Evolutionary conservation across 2,113 vertebrate genomes (phyloP).

Genomic region (Xyrauchen texanus): DNA sequence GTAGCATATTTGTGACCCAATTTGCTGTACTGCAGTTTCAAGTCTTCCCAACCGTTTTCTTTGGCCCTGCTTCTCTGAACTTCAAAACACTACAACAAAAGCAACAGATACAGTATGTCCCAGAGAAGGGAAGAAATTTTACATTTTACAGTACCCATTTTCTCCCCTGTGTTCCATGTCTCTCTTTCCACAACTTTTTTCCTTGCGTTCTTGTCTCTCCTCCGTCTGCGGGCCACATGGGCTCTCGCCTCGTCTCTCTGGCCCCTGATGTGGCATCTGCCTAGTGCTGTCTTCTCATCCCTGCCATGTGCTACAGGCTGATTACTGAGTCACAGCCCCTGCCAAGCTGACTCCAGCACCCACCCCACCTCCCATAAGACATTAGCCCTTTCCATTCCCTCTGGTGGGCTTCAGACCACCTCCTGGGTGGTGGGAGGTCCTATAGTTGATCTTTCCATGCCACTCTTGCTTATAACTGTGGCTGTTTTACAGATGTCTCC

Average conservation of each 20-base stretch:
- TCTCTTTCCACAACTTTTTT: constrained; percentile 22
- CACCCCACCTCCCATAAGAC: constrained; percentile 17
- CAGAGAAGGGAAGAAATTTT: constrained; percentile 4
- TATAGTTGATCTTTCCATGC: constrained; percentile 39
- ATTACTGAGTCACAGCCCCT: constrained; percentile 72
- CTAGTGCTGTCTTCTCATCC: constrained; percentile 59
- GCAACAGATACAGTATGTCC: constrained; percentile 57
- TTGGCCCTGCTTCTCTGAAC: constrained; percentile 20
- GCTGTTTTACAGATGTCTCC: constrained; percentile 44
- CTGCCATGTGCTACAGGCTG: constrained; percentile 62
- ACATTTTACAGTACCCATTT: constrained; percentile 44
- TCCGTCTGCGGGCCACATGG: constrained; percentile 66
- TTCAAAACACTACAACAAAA: constrained; percentile 56
- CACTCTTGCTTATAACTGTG: constrained; percentile 1
- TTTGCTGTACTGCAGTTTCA: constrained; percentile 7
- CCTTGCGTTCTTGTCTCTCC: not conserved
- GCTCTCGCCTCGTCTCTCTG: constrained; percentile 61
- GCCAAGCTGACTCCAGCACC: constrained; percentile 53
- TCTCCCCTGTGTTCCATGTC: constrained; percentile 50
- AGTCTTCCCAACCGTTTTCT: constrained; percentile 1
- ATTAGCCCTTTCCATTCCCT: constrained; percentile 28
- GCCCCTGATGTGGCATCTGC: constrained; percentile 71
- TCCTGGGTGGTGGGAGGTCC: constrained; percentile 52
- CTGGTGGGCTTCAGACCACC: constrained; percentile 46
- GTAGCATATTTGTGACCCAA: constrained; percentile 4